Evolutionary conservation across 1,140 invertebrate species (phyloP), one percentile per base, ranked within the genome.

Genomic region (Solenopsis invicta): DNA sequence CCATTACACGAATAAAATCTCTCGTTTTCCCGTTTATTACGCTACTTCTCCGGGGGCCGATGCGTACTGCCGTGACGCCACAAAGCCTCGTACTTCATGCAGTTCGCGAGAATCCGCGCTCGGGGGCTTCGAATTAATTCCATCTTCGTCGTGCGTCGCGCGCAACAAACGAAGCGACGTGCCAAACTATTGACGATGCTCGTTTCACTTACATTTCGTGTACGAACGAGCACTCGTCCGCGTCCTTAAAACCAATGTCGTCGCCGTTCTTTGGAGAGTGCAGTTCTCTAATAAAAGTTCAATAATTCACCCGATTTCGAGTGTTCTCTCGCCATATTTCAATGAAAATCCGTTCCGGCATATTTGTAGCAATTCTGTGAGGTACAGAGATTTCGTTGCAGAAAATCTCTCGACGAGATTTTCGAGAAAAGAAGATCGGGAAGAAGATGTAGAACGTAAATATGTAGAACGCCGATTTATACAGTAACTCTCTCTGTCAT

Each of bases 1-100:
- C 54, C 69, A 84, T 84, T 84, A 84, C 69, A 50, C 80, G 54
- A 84, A 54, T 84, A 84, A 84, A 84, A 75, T 84, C 80, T 75
- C 80, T 84, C 80, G 54, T 62, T 84, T 75, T 50, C 64, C 13
- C 77, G 48, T 69, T 64, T 77, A 62, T 41, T 29, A 29, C 80
- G 54, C 80, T 34, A 56, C 54, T 62, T 67, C 52, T 72, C 41
- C 21, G 54, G 37, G 54, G 37, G 16, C 66, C 80, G 54, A 82
- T 74, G 80, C 56, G 41, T 75, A n/a, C 18, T 18, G 62, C 37
- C 62, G 77, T 80, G 77, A 61, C 69, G 52, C 56, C 56, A 75
- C 80, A 84, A 84, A 84, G 69, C 80, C 69, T 75, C 41, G 34
- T 75, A 84, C 80, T 84, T 75, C 69, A 50, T 75, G 69, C 69